A percentile compares a stretch with the other conserved stretches of the same genome.
Conservation (phyloP, 2,888 invertebrate species). For the Drosophila macrothrix region DNA sequence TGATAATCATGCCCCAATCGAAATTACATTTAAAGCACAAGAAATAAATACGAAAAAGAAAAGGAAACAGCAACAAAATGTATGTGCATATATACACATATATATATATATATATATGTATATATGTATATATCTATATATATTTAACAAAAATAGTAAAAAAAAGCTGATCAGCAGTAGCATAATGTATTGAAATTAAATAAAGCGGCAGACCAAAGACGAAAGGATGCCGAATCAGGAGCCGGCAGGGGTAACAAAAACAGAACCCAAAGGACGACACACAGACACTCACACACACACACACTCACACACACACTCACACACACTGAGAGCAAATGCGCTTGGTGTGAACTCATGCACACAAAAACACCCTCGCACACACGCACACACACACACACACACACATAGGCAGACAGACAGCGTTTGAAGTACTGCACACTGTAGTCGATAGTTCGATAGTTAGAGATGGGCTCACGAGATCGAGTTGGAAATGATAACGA, state of each 20-base stretch:
- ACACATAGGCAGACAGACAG: conserved; percentile 7
- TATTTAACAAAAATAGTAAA: background rate
- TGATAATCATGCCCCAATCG: conserved; percentile 56
- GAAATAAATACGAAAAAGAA: conserved; percentile 42
- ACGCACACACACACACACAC: conserved; percentile 7
- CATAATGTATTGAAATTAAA: conserved; percentile 52
- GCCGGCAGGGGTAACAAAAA: conserved; percentile 19
- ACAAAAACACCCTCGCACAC: conserved; percentile 19
- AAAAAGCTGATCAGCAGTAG: conserved; percentile 24
- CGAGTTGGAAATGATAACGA: no score
- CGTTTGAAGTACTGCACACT: conserved; percentile 11
- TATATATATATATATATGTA: background rate
- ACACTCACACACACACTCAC: background rate
- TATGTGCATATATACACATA: background rate
- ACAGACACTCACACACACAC: background rate
- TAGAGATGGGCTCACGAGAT: conserved; percentile 12
- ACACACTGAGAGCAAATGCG: conserved; percentile 1
- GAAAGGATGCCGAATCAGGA: conserved; percentile 2
- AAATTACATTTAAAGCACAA: conserved; percentile 63
- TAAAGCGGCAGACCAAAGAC: conserved; percentile 17
- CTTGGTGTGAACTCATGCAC: conserved; percentile 47
- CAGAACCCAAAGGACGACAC: conserved; percentile 25
- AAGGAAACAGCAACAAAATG: conserved; percentile 6
- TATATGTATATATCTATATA: background rate
- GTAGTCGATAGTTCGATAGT: conserved; percentile 8